phyloP scores from a whole-genome alignment of 2,888 invertebrate genomes.

The Leptopterna dolabrata region DNA sequence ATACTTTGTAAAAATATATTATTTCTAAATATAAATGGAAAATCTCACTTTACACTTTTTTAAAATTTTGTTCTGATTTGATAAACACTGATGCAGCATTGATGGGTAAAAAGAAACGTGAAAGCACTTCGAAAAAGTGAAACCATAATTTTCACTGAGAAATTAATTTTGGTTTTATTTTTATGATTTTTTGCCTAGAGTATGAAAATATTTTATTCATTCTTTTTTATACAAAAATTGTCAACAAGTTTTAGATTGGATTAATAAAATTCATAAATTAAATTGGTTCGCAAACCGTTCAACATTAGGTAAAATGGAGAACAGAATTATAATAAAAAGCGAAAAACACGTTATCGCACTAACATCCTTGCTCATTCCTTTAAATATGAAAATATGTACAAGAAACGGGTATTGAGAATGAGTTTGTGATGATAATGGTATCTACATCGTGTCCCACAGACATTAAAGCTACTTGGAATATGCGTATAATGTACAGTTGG shows the following conservation, averaged over 20 bases:
- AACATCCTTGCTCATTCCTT: background rate
- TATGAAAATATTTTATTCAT: conserved; percentile 17
- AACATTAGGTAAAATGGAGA: background rate
- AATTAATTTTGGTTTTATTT: background rate
- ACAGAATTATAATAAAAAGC: background rate
- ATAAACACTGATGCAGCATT: background rate
- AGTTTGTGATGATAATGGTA: background rate
- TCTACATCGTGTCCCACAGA: background rate
- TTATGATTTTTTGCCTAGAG: background rate
- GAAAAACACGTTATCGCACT: background rate
- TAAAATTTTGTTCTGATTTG: background rate
- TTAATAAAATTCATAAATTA: background rate
- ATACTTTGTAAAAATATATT: conserved; percentile 38
- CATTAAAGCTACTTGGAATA: background rate
- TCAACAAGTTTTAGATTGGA: background rate
- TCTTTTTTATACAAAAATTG: conserved; percentile 5
- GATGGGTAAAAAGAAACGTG: background rate
- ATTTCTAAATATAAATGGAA: conserved; percentile 30
- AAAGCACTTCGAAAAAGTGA: background rate
- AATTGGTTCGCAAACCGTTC: background rate
- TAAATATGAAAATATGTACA: background rate
- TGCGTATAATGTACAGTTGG: background rate
- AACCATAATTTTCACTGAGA: background rate
- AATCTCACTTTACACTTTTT: background rate
- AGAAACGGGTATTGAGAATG: background rate